Evolutionary conservation across 2,797 vertebrate genomes (phyloP).

Genomic region (Poecilia wingei): DNA sequence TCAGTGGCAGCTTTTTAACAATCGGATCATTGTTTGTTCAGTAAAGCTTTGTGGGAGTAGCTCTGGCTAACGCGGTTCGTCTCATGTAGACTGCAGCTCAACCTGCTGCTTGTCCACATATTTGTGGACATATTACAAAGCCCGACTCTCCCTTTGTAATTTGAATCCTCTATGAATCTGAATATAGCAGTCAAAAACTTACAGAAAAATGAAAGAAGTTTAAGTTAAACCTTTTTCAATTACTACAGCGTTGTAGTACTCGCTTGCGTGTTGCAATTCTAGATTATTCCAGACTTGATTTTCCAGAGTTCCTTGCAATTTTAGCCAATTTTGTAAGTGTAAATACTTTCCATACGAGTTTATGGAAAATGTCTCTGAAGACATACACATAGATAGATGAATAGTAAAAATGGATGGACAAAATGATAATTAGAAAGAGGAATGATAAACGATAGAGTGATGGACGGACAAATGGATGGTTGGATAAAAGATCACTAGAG

Average conservation of each 20-base stretch:
- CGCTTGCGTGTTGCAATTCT: background rate
- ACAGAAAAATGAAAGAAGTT: background rate
- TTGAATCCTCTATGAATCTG: background rate
- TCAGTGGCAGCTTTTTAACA: conserved; percentile 56
- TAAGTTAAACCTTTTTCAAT: background rate
- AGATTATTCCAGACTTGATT: background rate
- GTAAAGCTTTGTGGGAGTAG: conserved; percentile 42
- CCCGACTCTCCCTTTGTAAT: background rate
- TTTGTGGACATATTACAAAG: background rate
- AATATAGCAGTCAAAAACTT: conserved; percentile 12
- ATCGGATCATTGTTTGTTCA: conserved; percentile 49
- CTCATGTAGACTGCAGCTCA: conserved; percentile 15
- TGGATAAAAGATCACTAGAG: background rate
- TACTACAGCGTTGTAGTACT: background rate
- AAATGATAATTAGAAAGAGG: background rate
- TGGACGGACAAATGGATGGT: background rate
- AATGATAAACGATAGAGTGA: background rate
- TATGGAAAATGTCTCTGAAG: background rate
- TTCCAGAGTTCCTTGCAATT: background rate
- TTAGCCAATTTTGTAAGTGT: background rate
- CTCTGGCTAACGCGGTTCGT: conserved; percentile 33
- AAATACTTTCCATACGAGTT: background rate
- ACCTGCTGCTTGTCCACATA: background rate
- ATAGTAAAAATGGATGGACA: background rate
- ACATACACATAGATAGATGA: background rate